These are phyloP conservation scores for Motacilla tschutschensis DNA, from an alignment of 2,113 vertebrate species.

Conservation along the genomic window DNA sequence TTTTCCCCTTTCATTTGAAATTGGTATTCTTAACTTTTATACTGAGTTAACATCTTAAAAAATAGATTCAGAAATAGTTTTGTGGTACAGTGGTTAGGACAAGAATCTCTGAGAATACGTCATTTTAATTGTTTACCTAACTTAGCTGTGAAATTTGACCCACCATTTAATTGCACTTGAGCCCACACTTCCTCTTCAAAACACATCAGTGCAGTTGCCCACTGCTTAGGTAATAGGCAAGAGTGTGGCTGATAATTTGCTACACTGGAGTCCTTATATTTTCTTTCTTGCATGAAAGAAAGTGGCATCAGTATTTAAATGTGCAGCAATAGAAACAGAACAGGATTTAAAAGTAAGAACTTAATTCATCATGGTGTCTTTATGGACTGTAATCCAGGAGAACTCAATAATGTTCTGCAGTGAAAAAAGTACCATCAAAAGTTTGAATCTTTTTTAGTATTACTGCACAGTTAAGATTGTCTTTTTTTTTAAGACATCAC, in stretches of 20 bases:
- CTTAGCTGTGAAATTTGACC: slow-evolving; percentile 1
- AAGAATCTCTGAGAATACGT: neutral
- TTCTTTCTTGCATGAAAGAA: neutral
- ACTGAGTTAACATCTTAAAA: neutral
- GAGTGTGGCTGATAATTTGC: neutral
- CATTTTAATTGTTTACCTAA: slow-evolving; percentile 5
- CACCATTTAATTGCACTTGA: neutral
- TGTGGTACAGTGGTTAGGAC: neutral
- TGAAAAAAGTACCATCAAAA: slow-evolving; percentile 1
- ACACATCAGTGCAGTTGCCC: neutral
- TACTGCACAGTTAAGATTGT: slow-evolving; percentile 13
- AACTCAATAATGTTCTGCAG: neutral
- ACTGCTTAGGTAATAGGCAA: neutral
- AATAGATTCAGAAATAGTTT: neutral
- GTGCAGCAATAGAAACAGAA: neutral
- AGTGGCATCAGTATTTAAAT: neutral
- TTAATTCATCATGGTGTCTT: neutral
- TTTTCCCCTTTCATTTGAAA: neutral
- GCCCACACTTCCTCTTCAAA: neutral
- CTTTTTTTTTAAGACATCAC: slow-evolving; percentile 60
- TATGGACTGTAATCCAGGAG: neutral
- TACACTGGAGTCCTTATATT: neutral
- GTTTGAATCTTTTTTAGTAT: neutral
- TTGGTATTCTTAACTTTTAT: neutral
- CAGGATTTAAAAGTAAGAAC: neutral